phyloP scores from a whole-genome alignment of 2,888 invertebrate species.

The Linnaemya vulpina region DNA sequence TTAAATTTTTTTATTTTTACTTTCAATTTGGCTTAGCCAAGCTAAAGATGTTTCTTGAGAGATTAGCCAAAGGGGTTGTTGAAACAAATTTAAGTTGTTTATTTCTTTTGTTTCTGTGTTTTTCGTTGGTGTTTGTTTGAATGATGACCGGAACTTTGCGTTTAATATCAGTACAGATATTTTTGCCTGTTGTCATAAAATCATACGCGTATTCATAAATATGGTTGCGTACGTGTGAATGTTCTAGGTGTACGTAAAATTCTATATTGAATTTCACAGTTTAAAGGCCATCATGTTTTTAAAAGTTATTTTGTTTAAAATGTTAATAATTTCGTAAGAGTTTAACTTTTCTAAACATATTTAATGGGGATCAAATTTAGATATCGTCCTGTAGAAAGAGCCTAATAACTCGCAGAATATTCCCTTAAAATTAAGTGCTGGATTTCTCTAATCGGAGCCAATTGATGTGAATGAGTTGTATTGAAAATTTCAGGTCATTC shows the following conservation, averaged over 20 bases:
- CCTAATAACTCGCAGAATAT: too few relatives aligned
- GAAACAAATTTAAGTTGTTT: conserved; percentile 54
- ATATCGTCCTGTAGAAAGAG: too few relatives aligned
- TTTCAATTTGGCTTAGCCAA: conserved; percentile 66
- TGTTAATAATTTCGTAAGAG: background rate
- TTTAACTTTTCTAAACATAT: too few relatives aligned
- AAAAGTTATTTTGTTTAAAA: background rate
- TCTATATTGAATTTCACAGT: too few relatives aligned
- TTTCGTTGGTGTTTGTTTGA: conserved; percentile 49
- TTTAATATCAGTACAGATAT: conserved; percentile 7
- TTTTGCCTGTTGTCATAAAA: conserved; percentile 16
- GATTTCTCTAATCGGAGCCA: too few relatives aligned
- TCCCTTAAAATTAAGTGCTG: too few relatives aligned
- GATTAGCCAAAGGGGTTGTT: conserved; percentile 73
- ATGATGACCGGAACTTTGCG: conserved; percentile 65
- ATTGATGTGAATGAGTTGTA: too few relatives aligned
- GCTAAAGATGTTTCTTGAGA: conserved; percentile 72
- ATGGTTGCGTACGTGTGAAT: too few relatives aligned
- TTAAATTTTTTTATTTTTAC: background rate
- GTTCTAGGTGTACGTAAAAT: too few relatives aligned
- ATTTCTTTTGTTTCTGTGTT: conserved; percentile 36
- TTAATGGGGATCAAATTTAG: too few relatives aligned
- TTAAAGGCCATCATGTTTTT: too few relatives aligned
- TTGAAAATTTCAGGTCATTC: too few relatives aligned
- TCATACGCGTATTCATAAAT: background rate